Evolutionary conservation across 2,888 invertebrate genomes (phyloP).

Genomic region (Anagyrus pseudococci): DNA sequence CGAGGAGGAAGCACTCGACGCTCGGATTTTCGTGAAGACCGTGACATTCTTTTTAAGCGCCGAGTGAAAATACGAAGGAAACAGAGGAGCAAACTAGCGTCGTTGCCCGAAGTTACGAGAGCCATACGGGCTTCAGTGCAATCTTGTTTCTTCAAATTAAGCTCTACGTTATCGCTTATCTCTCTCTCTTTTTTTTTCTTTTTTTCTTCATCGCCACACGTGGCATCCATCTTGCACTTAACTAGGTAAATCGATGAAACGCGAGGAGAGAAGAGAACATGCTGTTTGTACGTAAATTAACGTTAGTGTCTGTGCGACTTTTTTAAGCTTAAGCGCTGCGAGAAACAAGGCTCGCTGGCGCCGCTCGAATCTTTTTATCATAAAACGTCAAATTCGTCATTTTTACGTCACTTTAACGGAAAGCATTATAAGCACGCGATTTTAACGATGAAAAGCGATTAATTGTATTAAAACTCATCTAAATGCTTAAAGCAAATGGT

Average conservation of each 20-base stretch:
- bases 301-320: constrained; percentile 8
- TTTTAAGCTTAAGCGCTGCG: not conserved
- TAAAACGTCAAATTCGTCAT: constrained; percentile 24
- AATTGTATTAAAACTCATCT: no score
- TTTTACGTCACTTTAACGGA: constrained; percentile 13
- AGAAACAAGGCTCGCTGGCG: not conserved
- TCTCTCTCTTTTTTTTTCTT: constrained; percentile 1
- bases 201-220: not conserved
- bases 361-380: constrained; percentile 16
- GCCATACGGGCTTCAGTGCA: constrained; percentile 26
- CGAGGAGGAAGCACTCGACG: not conserved
- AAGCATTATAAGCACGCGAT: not conserved
- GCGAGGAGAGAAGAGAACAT: constrained; percentile 17
- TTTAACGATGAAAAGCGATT: constrained; percentile 12
- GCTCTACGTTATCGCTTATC: not conserved
- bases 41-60: not conserved
- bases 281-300: constrained; percentile 29
- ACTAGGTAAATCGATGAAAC: constrained; percentile 26
- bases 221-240: constrained; percentile 18
- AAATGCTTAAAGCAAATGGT: constrained; percentile 8
- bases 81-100: constrained; percentile 5
- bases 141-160: constrained; percentile 19
- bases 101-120: constrained; percentile 2
- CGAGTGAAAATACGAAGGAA: constrained; percentile 2
- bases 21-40: not conserved